Percentiles rank a stretch among this genome's conserved stretches.
phyloP scores from a whole-genome alignment of 37 sponge, comb jelly and placozoan genomes.

The Aphrocallistes beatrix region DNA sequence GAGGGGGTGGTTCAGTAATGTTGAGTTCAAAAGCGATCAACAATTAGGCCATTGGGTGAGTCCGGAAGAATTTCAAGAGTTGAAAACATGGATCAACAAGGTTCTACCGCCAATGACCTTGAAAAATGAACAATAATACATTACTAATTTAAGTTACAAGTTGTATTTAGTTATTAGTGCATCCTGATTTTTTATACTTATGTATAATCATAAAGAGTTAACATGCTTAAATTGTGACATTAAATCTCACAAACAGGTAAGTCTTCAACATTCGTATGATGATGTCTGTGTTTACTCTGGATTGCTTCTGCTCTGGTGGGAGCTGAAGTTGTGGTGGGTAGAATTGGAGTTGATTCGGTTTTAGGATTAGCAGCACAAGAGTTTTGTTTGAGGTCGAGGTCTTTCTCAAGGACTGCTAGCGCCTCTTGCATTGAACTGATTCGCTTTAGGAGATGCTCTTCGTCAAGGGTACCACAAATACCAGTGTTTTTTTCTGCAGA shows the following conservation, averaged over 20 bases:
- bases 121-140: no score
- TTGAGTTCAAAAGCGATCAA: not conserved
- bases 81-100: not conserved
- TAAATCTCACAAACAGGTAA: constrained; percentile 1
- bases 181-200: not conserved
- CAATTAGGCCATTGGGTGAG: not conserved
- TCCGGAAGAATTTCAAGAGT: not conserved
- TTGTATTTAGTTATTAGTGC: not conserved
- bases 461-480: not conserved
- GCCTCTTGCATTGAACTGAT: not conserved
- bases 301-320: not conserved
- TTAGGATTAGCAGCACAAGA: not conserved
- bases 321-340: not conserved
- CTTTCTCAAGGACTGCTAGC: not conserved
- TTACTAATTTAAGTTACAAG: no score
- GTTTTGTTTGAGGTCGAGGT: not conserved
- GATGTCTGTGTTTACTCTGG: not conserved
- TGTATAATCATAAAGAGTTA: not conserved
- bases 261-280: not conserved
- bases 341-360: not conserved
- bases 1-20: not conserved
- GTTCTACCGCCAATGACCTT: not conserved
- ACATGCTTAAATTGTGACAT: not conserved
- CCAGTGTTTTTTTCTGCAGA: not conserved
- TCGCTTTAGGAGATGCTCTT: not conserved